Base-by-base conservation (phyloP, 2,888 invertebrate species). In the Caenorhabditis doughertyi region DNA sequence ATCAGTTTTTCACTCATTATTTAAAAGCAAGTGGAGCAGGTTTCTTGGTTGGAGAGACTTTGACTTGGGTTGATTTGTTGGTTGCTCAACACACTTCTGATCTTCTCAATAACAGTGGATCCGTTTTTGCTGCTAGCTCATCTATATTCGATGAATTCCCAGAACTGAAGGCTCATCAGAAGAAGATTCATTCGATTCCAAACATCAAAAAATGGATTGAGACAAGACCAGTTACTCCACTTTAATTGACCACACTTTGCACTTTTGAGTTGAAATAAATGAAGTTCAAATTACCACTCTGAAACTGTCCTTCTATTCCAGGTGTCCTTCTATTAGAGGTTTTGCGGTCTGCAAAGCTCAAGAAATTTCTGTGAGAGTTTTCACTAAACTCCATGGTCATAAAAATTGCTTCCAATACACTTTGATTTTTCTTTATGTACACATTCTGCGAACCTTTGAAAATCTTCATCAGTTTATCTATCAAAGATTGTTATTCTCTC, bases 31-130 rank as follows among this genome's bases (percentile, higher is more conserved):
- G 65, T 53, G 86, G 86, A n/a, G 47, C 73, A 7, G 89, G 89
- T 27, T 89, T 84, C 81, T 79, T 90, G 42, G 85, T 85, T 23
- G 86, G 87, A 21, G 65, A 80, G 44, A 74, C 81, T 2, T 21
- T 88, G 56, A 86, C 90, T 27, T 90, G 85, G 85, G 86, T 89
- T 7, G 90, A 90, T 58, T 70, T 90, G 27, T 62, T 84, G 4
- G 39, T 90, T 47, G 86, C 89, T 32, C 86, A 89, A 18, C 85
- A 88, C 55, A 79, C 84, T 29, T 76, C 84, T 3, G 84, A 85
- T 29, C 70, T 88, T 49, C 65, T 79, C 18, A 71, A 74, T 32
- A 79, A 79, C 27, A 83, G 81, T 35, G 83, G 87, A 47, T 70
- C 70, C 5, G 70, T 70, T 2, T 70, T 70, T 44, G 70, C 56